Evolutionary conservation across 2,113 vertebrate genomes (phyloP).

Genomic region (Melanotaenia duboulayi): DNA sequence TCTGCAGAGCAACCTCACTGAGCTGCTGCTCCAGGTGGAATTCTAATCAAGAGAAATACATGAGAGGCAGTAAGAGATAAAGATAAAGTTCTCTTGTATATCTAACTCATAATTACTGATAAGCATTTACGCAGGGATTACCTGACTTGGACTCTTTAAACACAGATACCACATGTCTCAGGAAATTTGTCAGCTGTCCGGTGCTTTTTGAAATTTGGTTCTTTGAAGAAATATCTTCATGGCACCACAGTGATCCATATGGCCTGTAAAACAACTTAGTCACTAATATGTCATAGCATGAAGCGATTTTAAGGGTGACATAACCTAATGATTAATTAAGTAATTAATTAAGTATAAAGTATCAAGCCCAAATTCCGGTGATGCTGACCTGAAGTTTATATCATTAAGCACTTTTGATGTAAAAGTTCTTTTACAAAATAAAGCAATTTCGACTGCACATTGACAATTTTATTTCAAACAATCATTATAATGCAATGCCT

Average conservation of each 20-base stretch:
- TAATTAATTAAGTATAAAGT: background rate
- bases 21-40: slow-evolving; percentile 94
- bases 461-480: background rate
- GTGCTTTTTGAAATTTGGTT: slow-evolving; percentile 95
- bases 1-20: slow-evolving; percentile 94
- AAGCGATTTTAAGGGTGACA: background rate
- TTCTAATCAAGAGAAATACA: slow-evolving; percentile 75
- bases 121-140: slow-evolving; percentile 58
- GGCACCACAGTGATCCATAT: slow-evolving; percentile 96
- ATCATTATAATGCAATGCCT: background rate
- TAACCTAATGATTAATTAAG: too few relatives aligned
- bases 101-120: background rate
- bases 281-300: background rate
- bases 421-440: background rate
- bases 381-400: background rate
- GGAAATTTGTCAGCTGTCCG: slow-evolving; percentile 93
- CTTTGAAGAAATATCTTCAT: slow-evolving; percentile 98
- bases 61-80: background rate
- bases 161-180: slow-evolving; percentile 93
- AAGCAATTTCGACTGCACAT: background rate
- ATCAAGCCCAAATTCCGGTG: background rate
- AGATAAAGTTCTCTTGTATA: background rate
- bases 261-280: slow-evolving; percentile 81
- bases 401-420: background rate
- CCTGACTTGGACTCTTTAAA: slow-evolving; percentile 98